Evolutionary conservation across 2,113 vertebrate species (phyloP).

Genomic region (Sitta europaea): DNA sequence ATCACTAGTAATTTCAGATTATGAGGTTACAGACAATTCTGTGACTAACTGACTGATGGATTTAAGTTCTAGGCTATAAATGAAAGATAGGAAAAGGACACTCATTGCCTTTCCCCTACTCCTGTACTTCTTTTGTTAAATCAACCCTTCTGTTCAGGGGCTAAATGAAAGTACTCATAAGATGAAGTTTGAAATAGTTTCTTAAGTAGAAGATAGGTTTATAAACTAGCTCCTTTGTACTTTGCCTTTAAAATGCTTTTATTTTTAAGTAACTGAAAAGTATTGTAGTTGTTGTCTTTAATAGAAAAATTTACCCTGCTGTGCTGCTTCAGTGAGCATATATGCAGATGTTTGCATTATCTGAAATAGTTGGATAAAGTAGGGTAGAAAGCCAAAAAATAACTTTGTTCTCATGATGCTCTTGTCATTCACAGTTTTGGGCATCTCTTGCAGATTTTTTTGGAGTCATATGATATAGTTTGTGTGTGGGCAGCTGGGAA

Average conservation of each 20-base stretch:
- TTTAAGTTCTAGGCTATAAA: neutral
- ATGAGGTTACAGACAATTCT: neutral
- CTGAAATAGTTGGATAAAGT: neutral
- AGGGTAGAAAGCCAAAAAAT: neutral
- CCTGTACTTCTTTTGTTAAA: neutral
- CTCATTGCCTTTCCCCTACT: rapidly evolving
- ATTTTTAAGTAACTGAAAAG: neutral
- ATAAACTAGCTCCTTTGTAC: neutral
- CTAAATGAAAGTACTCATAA: neutral
- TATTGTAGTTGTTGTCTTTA: neutral
- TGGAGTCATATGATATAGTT: neutral
- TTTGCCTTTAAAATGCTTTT: neutral
- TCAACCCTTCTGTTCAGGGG: neutral
- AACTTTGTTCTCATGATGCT: neutral
- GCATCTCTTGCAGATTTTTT: rapidly evolving
- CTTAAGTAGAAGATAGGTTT: neutral
- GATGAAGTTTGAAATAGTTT: neutral
- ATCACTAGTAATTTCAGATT: neutral
- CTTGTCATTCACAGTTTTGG: neutral
- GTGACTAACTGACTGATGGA: neutral
- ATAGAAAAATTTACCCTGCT: neutral
- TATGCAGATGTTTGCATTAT: neutral
- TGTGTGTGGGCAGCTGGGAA: neutral
- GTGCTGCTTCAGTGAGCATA: neutral
- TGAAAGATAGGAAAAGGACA: neutral